A percentile compares a stretch with the other conserved stretches of the same genome.
These are phyloP conservation scores for Patella depressa DNA, from an alignment of 2,888 invertebrate species.

Conservation along the genomic window DNA sequence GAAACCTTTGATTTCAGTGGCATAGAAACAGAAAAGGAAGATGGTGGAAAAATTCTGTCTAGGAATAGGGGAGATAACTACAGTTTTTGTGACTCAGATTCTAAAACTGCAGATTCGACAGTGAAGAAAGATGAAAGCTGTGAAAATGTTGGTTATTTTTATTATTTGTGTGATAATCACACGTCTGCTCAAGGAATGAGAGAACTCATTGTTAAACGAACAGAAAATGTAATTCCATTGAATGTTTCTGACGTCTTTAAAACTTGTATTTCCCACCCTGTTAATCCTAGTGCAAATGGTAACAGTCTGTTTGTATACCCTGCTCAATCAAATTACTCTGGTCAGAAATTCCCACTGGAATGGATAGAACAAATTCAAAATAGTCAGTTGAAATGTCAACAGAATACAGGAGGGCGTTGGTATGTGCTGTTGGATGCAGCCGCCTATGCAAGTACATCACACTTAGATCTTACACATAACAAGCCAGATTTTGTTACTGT, in stretches of 20 bases:
- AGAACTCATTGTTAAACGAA: constrained; percentile 76
- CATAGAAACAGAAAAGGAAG: neutral
- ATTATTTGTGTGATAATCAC: constrained; percentile 91
- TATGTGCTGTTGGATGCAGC: constrained; percentile 88
- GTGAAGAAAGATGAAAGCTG: neutral
- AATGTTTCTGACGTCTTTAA: neutral
- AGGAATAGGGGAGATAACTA: constrained; percentile 20
- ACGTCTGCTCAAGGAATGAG: constrained; percentile 96
- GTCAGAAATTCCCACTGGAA: constrained; percentile 86
- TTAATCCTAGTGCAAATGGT: neutral
- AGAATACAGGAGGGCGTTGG: constrained; percentile 49
- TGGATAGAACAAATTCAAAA: constrained; percentile 79
- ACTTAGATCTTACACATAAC: constrained; percentile 80
- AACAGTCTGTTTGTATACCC: constrained; percentile 83
- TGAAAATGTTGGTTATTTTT: constrained; percentile 77
- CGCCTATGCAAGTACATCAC: constrained; percentile 82
- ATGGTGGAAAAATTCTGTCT: constrained; percentile 15
- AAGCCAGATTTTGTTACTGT: constrained; percentile 91
- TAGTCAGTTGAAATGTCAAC: constrained; percentile 72
- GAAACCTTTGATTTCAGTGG: constrained; percentile 78
- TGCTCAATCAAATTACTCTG: constrained; percentile 95
- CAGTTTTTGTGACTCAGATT: neutral
- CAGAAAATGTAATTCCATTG: constrained; percentile 6
- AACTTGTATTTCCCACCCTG: neutral
- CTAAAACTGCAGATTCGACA: neutral